Percentiles rank a stretch among this genome's conserved stretches.
Conservation (phyloP, 2,888 invertebrate species). For the Melinaea menophilus region DNA sequence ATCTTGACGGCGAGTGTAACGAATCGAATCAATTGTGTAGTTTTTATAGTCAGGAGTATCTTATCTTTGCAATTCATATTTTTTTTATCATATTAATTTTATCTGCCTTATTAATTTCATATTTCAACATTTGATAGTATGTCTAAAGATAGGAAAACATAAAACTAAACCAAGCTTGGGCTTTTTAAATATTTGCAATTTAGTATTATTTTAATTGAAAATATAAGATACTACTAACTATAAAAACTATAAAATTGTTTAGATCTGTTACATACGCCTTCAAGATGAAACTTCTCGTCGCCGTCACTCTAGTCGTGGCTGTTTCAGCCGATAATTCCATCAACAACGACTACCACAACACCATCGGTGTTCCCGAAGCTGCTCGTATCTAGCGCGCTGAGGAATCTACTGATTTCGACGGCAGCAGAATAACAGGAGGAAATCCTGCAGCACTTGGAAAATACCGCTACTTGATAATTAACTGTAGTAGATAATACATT, state of each 20-base stretch:
- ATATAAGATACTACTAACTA: not conserved
- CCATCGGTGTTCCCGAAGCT: slow-evolving; percentile 38
- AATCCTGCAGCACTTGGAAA: slow-evolving; percentile 33
- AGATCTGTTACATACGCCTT: too few relatives aligned
- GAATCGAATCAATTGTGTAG: not conserved
- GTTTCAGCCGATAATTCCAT: slow-evolving; percentile 27
- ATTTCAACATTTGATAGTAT: too few relatives aligned
- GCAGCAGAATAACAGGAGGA: slow-evolving; percentile 41
- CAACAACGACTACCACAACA: slow-evolving; percentile 37
- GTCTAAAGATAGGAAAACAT: too few relatives aligned
- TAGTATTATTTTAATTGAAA: not conserved
- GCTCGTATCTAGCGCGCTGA: slow-evolving; percentile 38
- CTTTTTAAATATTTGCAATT: too few relatives aligned
- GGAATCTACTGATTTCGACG: slow-evolving; percentile 38
- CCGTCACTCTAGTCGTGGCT: slow-evolving; percentile 15
- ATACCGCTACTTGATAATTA: slow-evolving; percentile 33
- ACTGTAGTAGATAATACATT: too few relatives aligned
- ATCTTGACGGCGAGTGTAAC: slow-evolving; percentile 1
- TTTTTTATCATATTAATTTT: too few relatives aligned
- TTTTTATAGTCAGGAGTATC: slow-evolving; percentile 2
- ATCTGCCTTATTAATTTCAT: too few relatives aligned
- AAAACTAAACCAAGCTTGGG: too few relatives aligned
- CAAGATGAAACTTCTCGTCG: slow-evolving; percentile 15
- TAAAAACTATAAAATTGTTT: not conserved
- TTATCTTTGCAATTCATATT: not conserved